phyloP scores from a whole-genome alignment of 2,888 invertebrate species.

The Deroplatys truncata region DNA sequence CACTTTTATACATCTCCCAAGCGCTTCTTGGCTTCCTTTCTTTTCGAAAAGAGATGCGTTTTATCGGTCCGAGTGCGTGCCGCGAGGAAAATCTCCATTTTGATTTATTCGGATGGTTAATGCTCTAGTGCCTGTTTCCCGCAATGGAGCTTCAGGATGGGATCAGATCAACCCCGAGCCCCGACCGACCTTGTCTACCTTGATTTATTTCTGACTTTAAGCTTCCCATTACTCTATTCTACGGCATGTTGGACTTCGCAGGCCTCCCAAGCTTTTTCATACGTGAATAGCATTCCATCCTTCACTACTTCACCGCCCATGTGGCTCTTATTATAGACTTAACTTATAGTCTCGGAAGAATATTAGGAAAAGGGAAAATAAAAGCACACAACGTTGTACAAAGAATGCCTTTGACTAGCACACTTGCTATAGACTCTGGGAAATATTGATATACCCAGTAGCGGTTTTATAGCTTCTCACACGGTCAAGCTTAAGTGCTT shows the following conservation, averaged over 20 bases:
- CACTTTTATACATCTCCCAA: neutral
- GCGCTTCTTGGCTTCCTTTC: neutral
- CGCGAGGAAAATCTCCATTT: conserved; percentile 5
- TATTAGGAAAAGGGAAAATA: neutral
- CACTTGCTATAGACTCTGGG: too few species aligned
- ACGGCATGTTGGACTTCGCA: neutral
- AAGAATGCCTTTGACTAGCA: too few species aligned
- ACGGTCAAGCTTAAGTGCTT: too few species aligned
- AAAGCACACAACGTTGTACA: too few species aligned
- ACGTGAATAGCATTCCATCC: neutral
- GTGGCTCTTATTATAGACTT: neutral
- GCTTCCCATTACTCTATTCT: conserved; percentile 23
- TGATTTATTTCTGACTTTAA: conserved; percentile 25
- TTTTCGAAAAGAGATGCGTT: neutral
- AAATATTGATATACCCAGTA: too few species aligned
- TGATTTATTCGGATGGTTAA: conserved; percentile 5
- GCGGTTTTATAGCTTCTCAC: too few species aligned
- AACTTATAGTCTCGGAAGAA: neutral
- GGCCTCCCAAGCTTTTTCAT: neutral
- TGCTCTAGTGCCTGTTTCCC: neutral
- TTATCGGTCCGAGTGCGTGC: neutral
- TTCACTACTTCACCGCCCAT: too few species aligned
- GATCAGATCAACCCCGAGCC: neutral
- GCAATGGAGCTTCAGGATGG: neutral
- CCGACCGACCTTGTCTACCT: conserved; percentile 1